Conservation (phyloP, 2,797 vertebrate genomes). For the Phrynocephalus guinanensis region DNA sequence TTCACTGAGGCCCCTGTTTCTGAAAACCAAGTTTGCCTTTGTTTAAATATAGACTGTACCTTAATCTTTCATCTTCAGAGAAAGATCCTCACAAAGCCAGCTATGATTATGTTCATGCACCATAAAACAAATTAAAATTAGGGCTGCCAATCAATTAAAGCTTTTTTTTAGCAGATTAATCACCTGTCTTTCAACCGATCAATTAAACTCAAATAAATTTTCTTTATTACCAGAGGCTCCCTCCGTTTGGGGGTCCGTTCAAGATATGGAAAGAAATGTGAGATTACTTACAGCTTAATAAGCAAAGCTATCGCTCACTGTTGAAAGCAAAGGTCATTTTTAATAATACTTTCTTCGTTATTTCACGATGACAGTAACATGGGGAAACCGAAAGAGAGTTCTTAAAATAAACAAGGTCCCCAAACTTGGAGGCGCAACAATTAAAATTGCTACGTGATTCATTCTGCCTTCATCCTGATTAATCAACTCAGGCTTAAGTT, state of each 20-base stretch:
- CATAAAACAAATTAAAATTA: neutral
- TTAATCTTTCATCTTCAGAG: neutral
- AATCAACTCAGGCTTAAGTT: too few species aligned
- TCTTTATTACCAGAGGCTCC: neutral
- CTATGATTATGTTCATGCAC: neutral
- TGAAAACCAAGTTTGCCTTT: neutral
- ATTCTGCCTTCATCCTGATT: neutral
- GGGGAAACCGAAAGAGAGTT: neutral
- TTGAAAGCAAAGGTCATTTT: constrained; percentile 13
- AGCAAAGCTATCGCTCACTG: constrained; percentile 6
- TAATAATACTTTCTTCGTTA: neutral
- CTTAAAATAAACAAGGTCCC: neutral
- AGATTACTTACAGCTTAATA: constrained; percentile 4
- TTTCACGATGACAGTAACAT: neutral
- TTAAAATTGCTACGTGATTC: neutral
- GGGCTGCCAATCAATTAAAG: neutral
- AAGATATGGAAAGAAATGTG: neutral
- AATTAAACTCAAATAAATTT: neutral
- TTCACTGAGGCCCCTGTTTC: neutral
- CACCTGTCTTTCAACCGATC: neutral
- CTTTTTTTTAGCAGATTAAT: neutral
- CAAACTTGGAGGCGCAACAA: neutral
- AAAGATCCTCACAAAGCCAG: neutral
- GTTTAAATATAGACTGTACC: neutral
- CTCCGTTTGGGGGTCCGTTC: neutral